A percentile compares a stretch with the other conserved stretches of the same genome.
Conservation (phyloP, 2,888 invertebrate species). For the Drosophila borborema region DNA sequence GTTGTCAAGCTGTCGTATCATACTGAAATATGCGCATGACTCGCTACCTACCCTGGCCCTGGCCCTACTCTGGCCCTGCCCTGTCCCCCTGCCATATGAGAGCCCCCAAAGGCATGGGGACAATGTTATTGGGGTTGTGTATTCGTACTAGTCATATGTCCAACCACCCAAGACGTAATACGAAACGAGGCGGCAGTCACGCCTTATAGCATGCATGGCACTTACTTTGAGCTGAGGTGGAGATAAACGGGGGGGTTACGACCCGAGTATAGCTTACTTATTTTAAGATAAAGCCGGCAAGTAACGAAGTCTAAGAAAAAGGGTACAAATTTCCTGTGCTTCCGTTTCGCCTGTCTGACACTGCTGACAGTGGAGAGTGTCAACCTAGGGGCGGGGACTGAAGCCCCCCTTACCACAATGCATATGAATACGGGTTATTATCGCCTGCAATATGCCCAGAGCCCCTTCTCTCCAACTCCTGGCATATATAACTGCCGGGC, state of each 20-base stretch:
- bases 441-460: slow-evolving; percentile 67
- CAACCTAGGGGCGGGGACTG: slow-evolving; percentile 27
- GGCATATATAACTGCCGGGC: slow-evolving; percentile 72
- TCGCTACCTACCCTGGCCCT: slow-evolving; percentile 8
- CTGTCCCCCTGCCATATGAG: slow-evolving; percentile 5
- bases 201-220: slow-evolving; percentile 47
- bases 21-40: slow-evolving; percentile 74
- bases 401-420: slow-evolving; percentile 27
- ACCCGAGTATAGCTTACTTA: slow-evolving; percentile 69
- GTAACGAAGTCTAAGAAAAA: slow-evolving; percentile 62
- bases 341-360: slow-evolving; percentile 71
- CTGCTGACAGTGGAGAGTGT: slow-evolving; percentile 54
- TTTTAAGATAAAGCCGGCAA: slow-evolving; percentile 76
- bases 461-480: neutral
- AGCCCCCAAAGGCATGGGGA: slow-evolving; percentile 43
- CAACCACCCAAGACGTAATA: slow-evolving; percentile 75
- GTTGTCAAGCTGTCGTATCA: slow-evolving; percentile 81
- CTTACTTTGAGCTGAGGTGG: slow-evolving; percentile 33
- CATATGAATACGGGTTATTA: slow-evolving; percentile 74
- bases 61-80: neutral
- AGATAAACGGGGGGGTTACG: slow-evolving; percentile 7
- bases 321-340: slow-evolving; percentile 78
- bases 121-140: slow-evolving; percentile 56
- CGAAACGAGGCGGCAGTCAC: slow-evolving; percentile 49
- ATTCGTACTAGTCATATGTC: slow-evolving; percentile 63